Base-by-base conservation (phyloP, 2,888 invertebrate species). In the Drosophila borborema region DNA sequence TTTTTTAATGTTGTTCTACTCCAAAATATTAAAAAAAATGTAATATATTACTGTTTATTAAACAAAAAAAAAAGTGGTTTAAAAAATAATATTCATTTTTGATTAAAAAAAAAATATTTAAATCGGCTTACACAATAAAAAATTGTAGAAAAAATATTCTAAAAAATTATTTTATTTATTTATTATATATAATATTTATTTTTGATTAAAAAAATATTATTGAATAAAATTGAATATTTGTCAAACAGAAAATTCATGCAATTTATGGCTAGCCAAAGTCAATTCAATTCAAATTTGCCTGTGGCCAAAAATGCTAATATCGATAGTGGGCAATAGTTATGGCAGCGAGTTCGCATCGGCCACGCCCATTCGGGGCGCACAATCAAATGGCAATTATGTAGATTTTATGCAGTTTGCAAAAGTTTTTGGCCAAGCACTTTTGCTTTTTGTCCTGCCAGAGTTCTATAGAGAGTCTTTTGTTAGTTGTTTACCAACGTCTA, bases 381-480 rank as follows among this genome's bases (percentile, higher is more conserved):
- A 86, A 79, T 82, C 86, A 82, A 81, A 81, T 79, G 83, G 81
- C 86, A 86, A 88, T 88, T 88, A 88, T 88, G 85, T 56, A 79
- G 85, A 86, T 86, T 86, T 85, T 79, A 80, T 86, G 80, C 82
- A 80, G 75, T 65, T 75, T 75, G 64, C 74, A 71, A 54, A 64
- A 75, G 67, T 66, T 63, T 61, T 55, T 66, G 69, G 64, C 67
- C 61, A 65, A 65, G 55, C 68, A 77, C 80, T 70, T 73, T 69
- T 87, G 70, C 58, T 70, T 78, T 70, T 41, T 51, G 48, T 68
- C 36, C 66, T 62, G 56, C 46, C 34, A 38, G 46, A 54, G 58
- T 73, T 58, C 75, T 68, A 62, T 63, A 45, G 70, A 72, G 72
- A 72, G 72, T 72, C 85, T 82, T 81, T 87, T 87, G 88, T 87